Base-by-base conservation (phyloP, 2,113 vertebrate species). In the Gobius niger region DNA sequence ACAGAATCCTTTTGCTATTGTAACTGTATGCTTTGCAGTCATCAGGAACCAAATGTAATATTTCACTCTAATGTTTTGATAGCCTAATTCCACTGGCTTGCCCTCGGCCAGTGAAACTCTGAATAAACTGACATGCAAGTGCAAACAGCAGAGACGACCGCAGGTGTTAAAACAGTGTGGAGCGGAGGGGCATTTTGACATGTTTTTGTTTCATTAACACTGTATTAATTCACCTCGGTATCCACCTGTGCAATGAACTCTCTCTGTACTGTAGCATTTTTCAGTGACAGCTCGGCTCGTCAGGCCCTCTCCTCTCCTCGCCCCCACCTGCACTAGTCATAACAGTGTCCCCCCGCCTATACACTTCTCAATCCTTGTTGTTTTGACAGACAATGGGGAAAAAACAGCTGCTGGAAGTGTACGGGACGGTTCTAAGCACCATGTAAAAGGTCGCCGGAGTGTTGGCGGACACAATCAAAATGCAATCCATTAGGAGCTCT, bases 401-500 rank as follows among this genome's bases (percentile, higher is more conserved):
- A 81, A 88, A 88, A 89, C 93, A 92, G 91, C 91, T 91, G 91
- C 87, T 88, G 73, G 84, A 87, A 91, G 86, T 80, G 78, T 75
- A 92, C 76, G 66, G 78, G 72, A 16, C 68, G 79, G 78, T 65
- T 82, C 82, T 88, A 87, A 85, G 82, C 81, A 72, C 84, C 82
- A 80, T 81, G 88, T 92, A 87, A 90, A 90, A 85, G 88, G 82
- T 65, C 68, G 68, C 73, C 70, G 42, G 24, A 75, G 84, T 87
- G 82, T 72, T 89, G 77, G 82, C 79, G 90, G 92, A 88, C 85
- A 91, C 90, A 90, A 90, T 91, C 90, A 90, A 88, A 80, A 89
- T 88, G 86, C 90, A 87, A 94, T 95, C 93, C 93, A 91, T 92
- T 95, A 94, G 92, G 90, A 92, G 91, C 92, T 24, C 3, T 66